These are phyloP conservation scores for Bujurquina vittata DNA, from an alignment of 2,113 vertebrate genomes.

Conservation along the genomic window DNA sequence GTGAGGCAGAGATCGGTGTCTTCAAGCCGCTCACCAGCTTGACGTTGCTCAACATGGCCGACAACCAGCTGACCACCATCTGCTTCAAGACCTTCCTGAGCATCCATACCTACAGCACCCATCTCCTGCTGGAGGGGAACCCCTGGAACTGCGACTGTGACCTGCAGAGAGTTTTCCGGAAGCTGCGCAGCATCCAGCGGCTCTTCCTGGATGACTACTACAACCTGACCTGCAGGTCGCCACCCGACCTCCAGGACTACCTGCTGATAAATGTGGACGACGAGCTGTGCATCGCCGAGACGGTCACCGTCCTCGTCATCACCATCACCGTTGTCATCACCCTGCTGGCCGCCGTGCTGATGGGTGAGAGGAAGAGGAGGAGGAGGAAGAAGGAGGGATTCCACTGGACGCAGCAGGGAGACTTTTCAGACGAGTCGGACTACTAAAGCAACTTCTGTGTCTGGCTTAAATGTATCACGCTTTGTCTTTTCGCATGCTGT, in stretches of 20 bases:
- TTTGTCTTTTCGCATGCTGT: background rate
- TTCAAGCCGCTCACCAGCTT: slow-evolving; percentile 81
- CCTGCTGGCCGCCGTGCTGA: slow-evolving; percentile 83
- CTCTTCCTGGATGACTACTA: slow-evolving; percentile 83
- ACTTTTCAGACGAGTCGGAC: slow-evolving; percentile 74
- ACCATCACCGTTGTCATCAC: slow-evolving; percentile 82
- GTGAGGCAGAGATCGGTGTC: slow-evolving; percentile 55
- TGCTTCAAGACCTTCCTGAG: slow-evolving; percentile 82
- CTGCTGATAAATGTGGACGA: slow-evolving; percentile 76
- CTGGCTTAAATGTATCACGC: background rate
- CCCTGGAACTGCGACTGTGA: slow-evolving; percentile 87
- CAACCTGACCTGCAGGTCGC: slow-evolving; percentile 78
- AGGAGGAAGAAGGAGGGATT: slow-evolving; percentile 71
- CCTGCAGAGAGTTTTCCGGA: slow-evolving; percentile 84
- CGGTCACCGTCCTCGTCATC: slow-evolving; percentile 84
- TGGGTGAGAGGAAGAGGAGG: slow-evolving; percentile 84
- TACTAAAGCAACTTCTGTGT: slow-evolving; percentile 17
- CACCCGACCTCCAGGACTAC: slow-evolving; percentile 61
- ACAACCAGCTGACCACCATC: slow-evolving; percentile 75
- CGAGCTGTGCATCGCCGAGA: slow-evolving; percentile 83
- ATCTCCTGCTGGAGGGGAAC: slow-evolving; percentile 81
- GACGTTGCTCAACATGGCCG: slow-evolving; percentile 75
- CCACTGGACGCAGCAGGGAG: slow-evolving; percentile 81
- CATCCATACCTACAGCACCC: slow-evolving; percentile 81
- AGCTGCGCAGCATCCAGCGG: slow-evolving; percentile 79